A percentile compares a stretch with the other conserved stretches of the same genome.
phyloP scores from a whole-genome alignment of 2,888 invertebrate species.

The Melanotus villosus region DNA sequence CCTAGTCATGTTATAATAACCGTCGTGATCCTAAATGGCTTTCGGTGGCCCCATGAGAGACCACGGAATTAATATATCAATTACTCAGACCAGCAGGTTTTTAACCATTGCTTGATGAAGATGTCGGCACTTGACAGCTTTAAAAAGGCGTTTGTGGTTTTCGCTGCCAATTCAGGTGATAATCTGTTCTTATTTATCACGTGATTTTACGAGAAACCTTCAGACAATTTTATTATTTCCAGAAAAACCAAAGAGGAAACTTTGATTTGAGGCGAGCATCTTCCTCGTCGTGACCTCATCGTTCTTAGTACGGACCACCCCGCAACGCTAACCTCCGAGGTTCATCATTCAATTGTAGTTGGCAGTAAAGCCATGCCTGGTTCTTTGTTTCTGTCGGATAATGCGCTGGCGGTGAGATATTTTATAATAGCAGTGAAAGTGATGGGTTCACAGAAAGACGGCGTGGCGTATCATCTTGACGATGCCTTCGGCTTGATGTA shows the following conservation, averaged over 20 bases:
- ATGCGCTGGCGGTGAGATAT: slow-evolving; percentile 29
- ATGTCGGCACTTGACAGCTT: not conserved
- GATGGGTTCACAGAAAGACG: slow-evolving; percentile 27
- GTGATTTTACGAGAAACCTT: not conserved
- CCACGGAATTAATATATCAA: slow-evolving; percentile 63
- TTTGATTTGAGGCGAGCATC: not conserved
- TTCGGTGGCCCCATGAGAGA: slow-evolving; percentile 57
- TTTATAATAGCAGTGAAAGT: slow-evolving; percentile 37
- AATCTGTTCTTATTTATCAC: not conserved
- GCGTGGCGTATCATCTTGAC: not conserved
- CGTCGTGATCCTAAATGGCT: slow-evolving; percentile 59
- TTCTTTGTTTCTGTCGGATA: slow-evolving; percentile 38
- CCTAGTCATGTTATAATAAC: slow-evolving; percentile 60
- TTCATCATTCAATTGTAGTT: slow-evolving; percentile 40
- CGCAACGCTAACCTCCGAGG: slow-evolving; percentile 17
- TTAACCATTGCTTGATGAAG: slow-evolving; percentile 10
- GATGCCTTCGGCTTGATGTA: slow-evolving; percentile 19
- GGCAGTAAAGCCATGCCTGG: slow-evolving; percentile 30
- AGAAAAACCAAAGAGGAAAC: slow-evolving; percentile 1
- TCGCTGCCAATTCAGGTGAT: not conserved
- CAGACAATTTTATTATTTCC: too few relatives aligned
- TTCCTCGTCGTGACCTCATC: slow-evolving; percentile 25
- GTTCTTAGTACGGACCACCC: slow-evolving; percentile 34
- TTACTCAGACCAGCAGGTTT: slow-evolving; percentile 56
- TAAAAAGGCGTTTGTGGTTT: not conserved